phyloP scores from a whole-genome alignment of 2,888 invertebrate species.

The Tetropium fuscum region DNA sequence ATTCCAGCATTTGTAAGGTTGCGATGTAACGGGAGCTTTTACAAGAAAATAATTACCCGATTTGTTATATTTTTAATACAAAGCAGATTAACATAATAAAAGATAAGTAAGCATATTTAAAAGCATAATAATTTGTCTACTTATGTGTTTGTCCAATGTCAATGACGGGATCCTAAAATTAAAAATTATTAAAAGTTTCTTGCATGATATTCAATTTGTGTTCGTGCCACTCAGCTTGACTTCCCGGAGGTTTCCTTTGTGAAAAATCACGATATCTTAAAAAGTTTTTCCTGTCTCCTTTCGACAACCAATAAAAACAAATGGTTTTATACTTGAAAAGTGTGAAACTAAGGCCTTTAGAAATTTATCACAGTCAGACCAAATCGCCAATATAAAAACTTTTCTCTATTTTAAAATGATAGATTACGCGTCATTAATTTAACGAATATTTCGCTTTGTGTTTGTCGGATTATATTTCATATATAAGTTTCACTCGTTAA shows the following conservation, averaged over 20 bases:
- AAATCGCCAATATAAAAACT: conserved; percentile 18
- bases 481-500: too few relatives aligned
- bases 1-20: too few relatives aligned
- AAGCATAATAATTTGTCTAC: too few relatives aligned
- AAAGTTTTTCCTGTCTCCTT: conserved; percentile 13
- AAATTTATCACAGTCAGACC: conserved; percentile 19
- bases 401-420: conserved; percentile 23
- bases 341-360: conserved; percentile 16
- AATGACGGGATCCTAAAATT: too few relatives aligned
- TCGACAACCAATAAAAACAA: conserved; percentile 21
- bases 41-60: too few relatives aligned
- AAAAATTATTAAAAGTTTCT: neutral
- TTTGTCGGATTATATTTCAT: conserved; percentile 8
- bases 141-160: too few relatives aligned
- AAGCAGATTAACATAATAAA: too few relatives aligned
- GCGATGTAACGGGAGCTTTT: too few relatives aligned
- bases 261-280: neutral
- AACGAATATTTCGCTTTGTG: conserved; percentile 10
- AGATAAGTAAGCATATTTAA: too few relatives aligned
- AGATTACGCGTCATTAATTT: conserved; percentile 10
- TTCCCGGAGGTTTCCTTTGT: conserved; percentile 9
- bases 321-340: conserved; percentile 10
- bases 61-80: too few relatives aligned
- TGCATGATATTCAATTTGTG: conserved; percentile 11
- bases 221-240: conserved; percentile 6